Evolutionary conservation across 2,888 invertebrate genomes (phyloP).

Genomic region (Diplazon laetatorius): DNA sequence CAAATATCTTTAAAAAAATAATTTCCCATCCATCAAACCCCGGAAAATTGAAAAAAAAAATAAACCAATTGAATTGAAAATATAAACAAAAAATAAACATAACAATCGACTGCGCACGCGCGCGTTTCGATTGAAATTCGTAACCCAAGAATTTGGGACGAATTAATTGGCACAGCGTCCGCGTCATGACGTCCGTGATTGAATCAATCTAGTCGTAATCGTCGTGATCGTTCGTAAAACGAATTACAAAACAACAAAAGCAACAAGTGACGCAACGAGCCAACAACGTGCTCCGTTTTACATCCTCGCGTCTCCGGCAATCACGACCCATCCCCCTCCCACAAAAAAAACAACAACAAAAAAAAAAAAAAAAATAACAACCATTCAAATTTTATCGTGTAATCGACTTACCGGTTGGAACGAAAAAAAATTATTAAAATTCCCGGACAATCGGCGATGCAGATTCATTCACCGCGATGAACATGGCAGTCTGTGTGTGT

Average conservation of each 20-base stretch:
- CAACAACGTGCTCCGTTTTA: not conserved
- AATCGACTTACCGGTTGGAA: constrained; percentile 49
- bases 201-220: constrained; percentile 37
- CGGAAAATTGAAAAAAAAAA: no score
- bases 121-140: constrained; percentile 23
- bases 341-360: no score
- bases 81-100: not conserved
- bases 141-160: constrained; percentile 47
- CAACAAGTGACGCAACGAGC: constrained; percentile 1
- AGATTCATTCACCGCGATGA: constrained; percentile 36
- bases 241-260: not conserved
- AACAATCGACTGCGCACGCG: not conserved
- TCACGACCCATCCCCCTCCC: no score
- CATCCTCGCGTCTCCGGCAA: no score
- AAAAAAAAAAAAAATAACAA: not conserved
- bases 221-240: constrained; percentile 19
- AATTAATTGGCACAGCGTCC: constrained; percentile 37
- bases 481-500: constrained; percentile 25
- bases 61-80: no score
- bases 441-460: constrained; percentile 31
- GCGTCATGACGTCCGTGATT: constrained; percentile 43
- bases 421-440: constrained; percentile 32
- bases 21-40: no score
- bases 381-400: not conserved
- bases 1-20: no score